Evolutionary conservation across 1,140 invertebrate genomes (phyloP).

Genomic region (Drosophila sulfurigaster): DNA sequence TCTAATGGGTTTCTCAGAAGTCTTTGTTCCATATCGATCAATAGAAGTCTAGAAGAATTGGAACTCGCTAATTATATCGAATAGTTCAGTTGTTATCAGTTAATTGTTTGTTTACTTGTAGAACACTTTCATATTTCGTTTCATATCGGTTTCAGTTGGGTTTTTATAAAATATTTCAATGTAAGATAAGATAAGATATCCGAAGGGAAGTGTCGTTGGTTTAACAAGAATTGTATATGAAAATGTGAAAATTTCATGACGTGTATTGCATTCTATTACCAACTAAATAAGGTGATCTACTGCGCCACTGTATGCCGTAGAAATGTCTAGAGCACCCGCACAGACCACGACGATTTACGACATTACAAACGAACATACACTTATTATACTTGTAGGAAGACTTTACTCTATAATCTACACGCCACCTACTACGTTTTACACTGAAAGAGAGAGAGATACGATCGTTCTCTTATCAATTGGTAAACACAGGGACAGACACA

Average conservation of each 20-base stretch:
- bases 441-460: neutral
- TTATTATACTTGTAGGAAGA: conserved; percentile 1
- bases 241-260: conserved; percentile 31
- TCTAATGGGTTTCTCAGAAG: conserved; percentile 17
- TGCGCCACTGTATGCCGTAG: conserved; percentile 12
- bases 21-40: conserved; percentile 28
- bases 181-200: conserved; percentile 26
- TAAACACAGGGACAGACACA: conserved; percentile 14
- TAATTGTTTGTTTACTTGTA: conserved; percentile 77
- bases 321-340: conserved; percentile 21
- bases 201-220: neutral
- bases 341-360: conserved; percentile 16
- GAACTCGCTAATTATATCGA: conserved; percentile 34
- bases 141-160: conserved; percentile 11
- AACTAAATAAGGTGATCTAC: neutral
- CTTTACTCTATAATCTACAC: conserved; percentile 15
- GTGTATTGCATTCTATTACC: conserved; percentile 14
- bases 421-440: conserved; percentile 5
- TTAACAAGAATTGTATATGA: conserved; percentile 29
- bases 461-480: conserved; percentile 25
- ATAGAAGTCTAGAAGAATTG: conserved; percentile 8
- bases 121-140: conserved; percentile 27
- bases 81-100: conserved; percentile 55
- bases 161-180: conserved; percentile 46
- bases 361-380: neutral